Percentiles rank a stretch among this genome's conserved stretches.
phyloP scores from a whole-genome alignment of 2,888 invertebrate genomes.

The Aleiodes leptofemur region DNA sequence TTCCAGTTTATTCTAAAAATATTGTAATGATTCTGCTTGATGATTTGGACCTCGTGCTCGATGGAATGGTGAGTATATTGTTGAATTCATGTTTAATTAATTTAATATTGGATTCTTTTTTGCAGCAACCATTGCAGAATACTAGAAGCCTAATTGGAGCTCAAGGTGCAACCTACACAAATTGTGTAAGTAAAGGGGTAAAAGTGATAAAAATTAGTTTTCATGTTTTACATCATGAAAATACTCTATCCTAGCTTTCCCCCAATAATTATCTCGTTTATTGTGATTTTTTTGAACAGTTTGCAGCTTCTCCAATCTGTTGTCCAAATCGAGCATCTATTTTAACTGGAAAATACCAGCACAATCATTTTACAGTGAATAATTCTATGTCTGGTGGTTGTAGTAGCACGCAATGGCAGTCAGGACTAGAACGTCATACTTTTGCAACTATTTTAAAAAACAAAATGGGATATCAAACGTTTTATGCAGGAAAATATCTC shows the following conservation, averaged over 20 bases:
- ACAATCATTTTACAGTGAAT: conserved; percentile 87
- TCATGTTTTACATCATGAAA: too few species aligned
- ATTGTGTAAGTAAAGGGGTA: conserved; percentile 80
- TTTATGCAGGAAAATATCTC: conserved; percentile 96
- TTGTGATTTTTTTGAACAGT: conserved; percentile 77
- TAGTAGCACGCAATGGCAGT: conserved; percentile 83
- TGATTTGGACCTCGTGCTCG: conserved; percentile 89
- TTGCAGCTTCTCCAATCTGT: conserved; percentile 89
- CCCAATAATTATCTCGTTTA: neutral
- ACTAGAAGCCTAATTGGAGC: conserved; percentile 80
- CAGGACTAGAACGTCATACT: conserved; percentile 80
- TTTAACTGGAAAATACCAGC: conserved; percentile 88
- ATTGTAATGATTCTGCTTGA: conserved; percentile 89
- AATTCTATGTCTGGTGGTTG: conserved; percentile 89
- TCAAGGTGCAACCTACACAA: conserved; percentile 83
- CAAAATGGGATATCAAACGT: conserved; percentile 84
- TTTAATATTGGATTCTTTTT: conserved; percentile 62
- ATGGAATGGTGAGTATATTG: conserved; percentile 82
- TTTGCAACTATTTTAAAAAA: conserved; percentile 83
- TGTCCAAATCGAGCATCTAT: conserved; percentile 94
- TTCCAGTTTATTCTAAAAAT: conserved; percentile 75
- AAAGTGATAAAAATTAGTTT: conserved; percentile 6
- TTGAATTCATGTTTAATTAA: neutral
- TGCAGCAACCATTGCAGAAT: conserved; percentile 82
- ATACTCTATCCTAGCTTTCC: too few species aligned